Evolutionary conservation across 1,140 invertebrate genomes (phyloP).

Genomic region (Drosophila subpulchrella): DNA sequence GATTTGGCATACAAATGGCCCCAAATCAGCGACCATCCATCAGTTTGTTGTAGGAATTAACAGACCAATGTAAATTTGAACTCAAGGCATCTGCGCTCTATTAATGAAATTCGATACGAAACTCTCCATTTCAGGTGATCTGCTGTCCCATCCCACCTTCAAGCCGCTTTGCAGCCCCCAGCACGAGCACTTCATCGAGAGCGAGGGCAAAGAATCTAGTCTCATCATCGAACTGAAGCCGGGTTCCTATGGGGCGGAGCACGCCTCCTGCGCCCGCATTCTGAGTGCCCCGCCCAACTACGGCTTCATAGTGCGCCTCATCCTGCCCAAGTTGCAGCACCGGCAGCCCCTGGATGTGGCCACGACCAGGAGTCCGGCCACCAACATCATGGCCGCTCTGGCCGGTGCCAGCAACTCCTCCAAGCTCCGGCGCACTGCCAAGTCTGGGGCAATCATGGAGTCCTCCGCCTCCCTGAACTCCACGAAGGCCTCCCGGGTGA

Average conservation of each 20-base stretch:
- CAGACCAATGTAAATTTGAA: slow-evolving; percentile 49
- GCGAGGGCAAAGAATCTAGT: slow-evolving; percentile 82
- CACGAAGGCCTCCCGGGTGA: slow-evolving; percentile 22
- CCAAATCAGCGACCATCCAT: neutral
- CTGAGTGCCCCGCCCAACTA: slow-evolving; percentile 73
- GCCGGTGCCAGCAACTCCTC: slow-evolving; percentile 25
- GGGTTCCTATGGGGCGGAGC: slow-evolving; percentile 51
- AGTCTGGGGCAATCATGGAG: slow-evolving; percentile 24
- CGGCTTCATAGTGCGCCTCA: slow-evolving; percentile 81
- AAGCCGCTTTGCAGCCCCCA: slow-evolving; percentile 77
- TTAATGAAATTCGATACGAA: neutral
- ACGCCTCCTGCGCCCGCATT: slow-evolving; percentile 71
- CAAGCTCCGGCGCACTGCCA: slow-evolving; percentile 21
- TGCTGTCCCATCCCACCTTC: slow-evolving; percentile 68
- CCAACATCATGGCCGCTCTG: slow-evolving; percentile 51
- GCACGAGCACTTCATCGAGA: slow-evolving; percentile 81
- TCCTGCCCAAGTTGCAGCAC: slow-evolving; percentile 74
- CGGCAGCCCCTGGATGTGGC: slow-evolving; percentile 33
- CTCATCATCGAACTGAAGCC: slow-evolving; percentile 80
- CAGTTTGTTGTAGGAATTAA: slow-evolving; percentile 39
- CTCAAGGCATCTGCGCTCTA: slow-evolving; percentile 40
- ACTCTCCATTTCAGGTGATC: slow-evolving; percentile 59
- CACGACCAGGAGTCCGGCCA: slow-evolving; percentile 24
- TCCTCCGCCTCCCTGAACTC: slow-evolving; percentile 49
- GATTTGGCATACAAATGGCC: slow-evolving; percentile 11